These are phyloP conservation scores for Hiodon tergisus DNA, from an alignment of 2,113 vertebrate genomes.

Conservation along the genomic window DNA sequence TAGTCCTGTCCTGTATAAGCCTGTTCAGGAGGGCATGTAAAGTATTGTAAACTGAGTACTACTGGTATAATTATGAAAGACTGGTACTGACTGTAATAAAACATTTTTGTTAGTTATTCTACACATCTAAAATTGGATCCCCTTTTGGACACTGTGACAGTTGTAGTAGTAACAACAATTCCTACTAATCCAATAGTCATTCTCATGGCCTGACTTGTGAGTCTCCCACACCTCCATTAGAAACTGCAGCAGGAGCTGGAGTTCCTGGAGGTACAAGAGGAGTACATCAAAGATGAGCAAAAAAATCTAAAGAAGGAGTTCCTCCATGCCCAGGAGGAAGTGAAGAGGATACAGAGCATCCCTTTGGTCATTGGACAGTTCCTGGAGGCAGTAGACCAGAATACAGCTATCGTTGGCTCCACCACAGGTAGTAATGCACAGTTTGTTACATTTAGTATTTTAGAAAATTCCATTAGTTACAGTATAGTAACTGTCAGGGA, in stretches of 20 bases:
- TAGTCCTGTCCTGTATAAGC: no score
- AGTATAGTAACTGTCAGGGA: no score
- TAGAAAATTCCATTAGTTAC: no score
- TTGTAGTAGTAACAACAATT: no score
- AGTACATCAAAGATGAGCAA: slow-evolving; percentile 93
- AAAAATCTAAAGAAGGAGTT: slow-evolving; percentile 94
- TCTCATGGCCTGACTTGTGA: background rate
- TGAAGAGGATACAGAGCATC: slow-evolving; percentile 93
- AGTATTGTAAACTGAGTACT: no score
- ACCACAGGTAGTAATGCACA: slow-evolving; percentile 69
- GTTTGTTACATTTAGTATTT: no score
- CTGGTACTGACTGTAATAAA: no score
- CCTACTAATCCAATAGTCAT: background rate
- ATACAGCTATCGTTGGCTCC: slow-evolving; percentile 89
- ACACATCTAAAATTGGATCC: no score
- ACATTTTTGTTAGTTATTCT: no score
- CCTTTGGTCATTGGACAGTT: slow-evolving; percentile 91
- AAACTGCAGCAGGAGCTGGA: slow-evolving; percentile 92
- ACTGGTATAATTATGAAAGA: no score
- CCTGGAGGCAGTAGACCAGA: slow-evolving; percentile 90
- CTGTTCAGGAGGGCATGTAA: no score
- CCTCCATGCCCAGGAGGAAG: slow-evolving; percentile 90
- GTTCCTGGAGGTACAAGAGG: slow-evolving; percentile 89
- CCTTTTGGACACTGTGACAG: no score
- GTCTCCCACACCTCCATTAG: slow-evolving; percentile 41